Conservation (phyloP, 2,113 vertebrate genomes). For the Chloropsis cyanopogon region DNA sequence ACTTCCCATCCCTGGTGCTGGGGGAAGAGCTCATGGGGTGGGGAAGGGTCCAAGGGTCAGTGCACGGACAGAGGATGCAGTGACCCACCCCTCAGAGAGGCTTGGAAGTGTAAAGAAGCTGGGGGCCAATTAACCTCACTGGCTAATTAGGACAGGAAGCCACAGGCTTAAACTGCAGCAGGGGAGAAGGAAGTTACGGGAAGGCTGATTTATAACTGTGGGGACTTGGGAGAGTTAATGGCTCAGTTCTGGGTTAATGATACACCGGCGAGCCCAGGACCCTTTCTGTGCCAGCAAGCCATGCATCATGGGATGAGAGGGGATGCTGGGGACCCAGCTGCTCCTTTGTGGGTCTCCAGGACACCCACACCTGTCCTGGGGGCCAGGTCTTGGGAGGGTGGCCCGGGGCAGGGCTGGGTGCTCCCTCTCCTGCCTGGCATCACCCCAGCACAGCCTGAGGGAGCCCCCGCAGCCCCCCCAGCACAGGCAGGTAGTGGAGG, state of each 20-base stretch:
- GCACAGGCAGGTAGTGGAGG: not conserved
- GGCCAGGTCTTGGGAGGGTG: not conserved
- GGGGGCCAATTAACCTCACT: constrained; percentile 28
- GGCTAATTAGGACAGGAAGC: constrained; percentile 58
- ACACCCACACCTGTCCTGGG: not conserved
- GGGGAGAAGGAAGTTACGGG: constrained; percentile 29
- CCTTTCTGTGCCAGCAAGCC: not conserved
- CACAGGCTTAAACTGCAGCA: constrained; percentile 16
- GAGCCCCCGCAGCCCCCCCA: not conserved
- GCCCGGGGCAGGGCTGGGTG: accelerated
- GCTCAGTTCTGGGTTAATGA: constrained; percentile 50
- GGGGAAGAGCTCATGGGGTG: not conserved
- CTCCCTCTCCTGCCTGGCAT: not conserved
- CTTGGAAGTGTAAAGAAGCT: not conserved
- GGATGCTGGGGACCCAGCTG: not conserved
- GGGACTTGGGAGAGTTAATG: constrained; percentile 15
- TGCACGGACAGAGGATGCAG: not conserved
- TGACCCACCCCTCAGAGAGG: not conserved
- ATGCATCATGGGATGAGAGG: not conserved
- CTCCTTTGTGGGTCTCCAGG: not conserved
- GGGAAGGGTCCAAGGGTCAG: not conserved
- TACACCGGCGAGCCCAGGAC: not conserved
- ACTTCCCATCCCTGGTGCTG: not conserved
- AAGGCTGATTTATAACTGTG: constrained; percentile 32
- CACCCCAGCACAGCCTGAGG: not conserved